phyloP scores from a whole-genome alignment of 2,797 vertebrate genomes.

The Danio aesculapii region DNA sequence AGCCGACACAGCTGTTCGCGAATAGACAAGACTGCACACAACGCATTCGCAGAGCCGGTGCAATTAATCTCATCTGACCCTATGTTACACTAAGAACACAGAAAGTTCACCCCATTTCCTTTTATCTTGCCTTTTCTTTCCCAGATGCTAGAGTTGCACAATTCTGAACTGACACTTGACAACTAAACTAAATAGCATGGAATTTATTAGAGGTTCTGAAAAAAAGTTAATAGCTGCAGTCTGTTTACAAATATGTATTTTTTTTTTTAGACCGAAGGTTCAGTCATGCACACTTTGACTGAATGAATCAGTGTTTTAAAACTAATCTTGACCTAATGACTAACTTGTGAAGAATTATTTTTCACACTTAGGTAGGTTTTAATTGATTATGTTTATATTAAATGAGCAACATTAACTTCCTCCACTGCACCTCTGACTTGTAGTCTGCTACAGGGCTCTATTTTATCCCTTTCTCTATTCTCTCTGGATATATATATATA shows the following conservation, averaged over 20 bases:
- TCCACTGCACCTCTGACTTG: not conserved
- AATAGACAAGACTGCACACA: conserved; percentile 46
- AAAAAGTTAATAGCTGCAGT: not conserved
- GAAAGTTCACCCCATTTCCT: conserved; percentile 2
- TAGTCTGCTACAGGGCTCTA: not conserved
- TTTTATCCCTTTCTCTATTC: not conserved
- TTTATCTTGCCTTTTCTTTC: not conserved
- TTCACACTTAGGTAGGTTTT: too few relatives aligned
- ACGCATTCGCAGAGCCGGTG: conserved; percentile 25
- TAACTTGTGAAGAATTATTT: too few relatives aligned
- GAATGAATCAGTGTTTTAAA: too few relatives aligned
- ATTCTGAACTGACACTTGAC: not conserved
- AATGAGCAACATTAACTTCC: too few relatives aligned
- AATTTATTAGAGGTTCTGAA: not conserved
- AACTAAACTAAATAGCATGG: too few relatives aligned
- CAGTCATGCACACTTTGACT: too few relatives aligned
- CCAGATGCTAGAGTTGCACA: conserved; percentile 1
- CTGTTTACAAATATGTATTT: too few relatives aligned
- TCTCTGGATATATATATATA: not conserved
- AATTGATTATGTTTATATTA: too few relatives aligned
- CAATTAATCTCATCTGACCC: conserved; percentile 42
- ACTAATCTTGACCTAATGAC: too few relatives aligned
- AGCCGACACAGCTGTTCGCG: conserved; percentile 45
- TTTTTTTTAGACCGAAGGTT: too few relatives aligned
- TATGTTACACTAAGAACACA: not conserved